Conservation (phyloP, 2,888 invertebrate genomes). For the Leucoma salicis region DNA sequence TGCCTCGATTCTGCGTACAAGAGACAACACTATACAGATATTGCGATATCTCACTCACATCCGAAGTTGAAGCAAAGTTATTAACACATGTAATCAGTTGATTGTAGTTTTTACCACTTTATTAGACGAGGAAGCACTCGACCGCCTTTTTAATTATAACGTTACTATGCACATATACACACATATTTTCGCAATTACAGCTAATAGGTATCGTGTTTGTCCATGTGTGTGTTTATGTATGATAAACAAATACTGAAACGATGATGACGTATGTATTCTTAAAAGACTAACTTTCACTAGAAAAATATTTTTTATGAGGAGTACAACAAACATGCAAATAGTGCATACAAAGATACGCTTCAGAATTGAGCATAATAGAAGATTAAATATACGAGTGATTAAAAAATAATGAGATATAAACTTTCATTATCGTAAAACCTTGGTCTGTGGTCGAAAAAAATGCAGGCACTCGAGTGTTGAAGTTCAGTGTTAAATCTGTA, state of each 20-base stretch:
- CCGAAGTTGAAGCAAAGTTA: constrained; percentile 57
- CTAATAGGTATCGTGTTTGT: neutral
- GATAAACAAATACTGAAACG: neutral
- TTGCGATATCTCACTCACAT: constrained; percentile 42
- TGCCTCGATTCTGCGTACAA: constrained; percentile 45
- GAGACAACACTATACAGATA: constrained; percentile 34
- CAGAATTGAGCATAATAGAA: too few relatives aligned
- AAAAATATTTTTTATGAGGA: too few relatives aligned
- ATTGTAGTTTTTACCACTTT: constrained; percentile 67
- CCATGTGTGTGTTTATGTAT: neutral
- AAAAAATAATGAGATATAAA: too few relatives aligned
- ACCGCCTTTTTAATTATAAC: constrained; percentile 56
- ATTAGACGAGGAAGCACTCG: constrained; percentile 60
- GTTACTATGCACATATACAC: constrained; percentile 16
- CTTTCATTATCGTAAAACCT: too few relatives aligned
- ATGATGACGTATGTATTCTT: neutral
- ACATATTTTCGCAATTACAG: neutral
- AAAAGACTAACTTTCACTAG: too few relatives aligned
- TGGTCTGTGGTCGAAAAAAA: too few relatives aligned
- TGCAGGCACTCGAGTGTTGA: too few relatives aligned
- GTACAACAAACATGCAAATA: too few relatives aligned
- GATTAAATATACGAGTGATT: too few relatives aligned
- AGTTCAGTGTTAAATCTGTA: too few relatives aligned
- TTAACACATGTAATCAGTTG: constrained; percentile 74
- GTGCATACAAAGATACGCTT: too few relatives aligned